Conservation (phyloP, 2,113 vertebrate species). For the Macquaria ambigua region DNA sequence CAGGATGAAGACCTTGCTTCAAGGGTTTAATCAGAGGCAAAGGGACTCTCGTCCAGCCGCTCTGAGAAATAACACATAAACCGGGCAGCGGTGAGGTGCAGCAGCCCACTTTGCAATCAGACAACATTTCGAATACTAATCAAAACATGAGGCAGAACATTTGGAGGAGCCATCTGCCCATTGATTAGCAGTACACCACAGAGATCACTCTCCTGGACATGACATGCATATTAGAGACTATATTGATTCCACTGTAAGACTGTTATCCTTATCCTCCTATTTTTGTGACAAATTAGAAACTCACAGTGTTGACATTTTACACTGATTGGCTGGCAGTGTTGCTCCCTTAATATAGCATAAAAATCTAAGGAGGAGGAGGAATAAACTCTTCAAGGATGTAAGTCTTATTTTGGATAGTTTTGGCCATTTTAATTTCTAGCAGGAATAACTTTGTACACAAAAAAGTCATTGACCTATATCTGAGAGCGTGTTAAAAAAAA, state of each 20-base stretch:
- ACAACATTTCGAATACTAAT: conserved; percentile 66
- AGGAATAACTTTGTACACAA: not conserved
- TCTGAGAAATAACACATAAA: conserved; percentile 50
- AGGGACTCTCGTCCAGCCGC: conserved; percentile 54
- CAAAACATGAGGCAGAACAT: conserved; percentile 50
- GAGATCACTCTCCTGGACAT: conserved; percentile 49
- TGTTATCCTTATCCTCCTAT: not conserved
- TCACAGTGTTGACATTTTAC: conserved; percentile 8
- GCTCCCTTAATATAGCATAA: not conserved
- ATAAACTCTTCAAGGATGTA: not conserved
- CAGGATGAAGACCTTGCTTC: conserved; percentile 64
- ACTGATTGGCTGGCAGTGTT: conserved; percentile 10
- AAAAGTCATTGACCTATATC: not conserved
- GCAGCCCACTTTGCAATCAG: conserved; percentile 66
- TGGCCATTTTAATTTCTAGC: not conserved
- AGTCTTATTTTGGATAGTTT: not conserved
- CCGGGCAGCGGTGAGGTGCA: conserved; percentile 22
- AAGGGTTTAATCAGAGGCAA: conserved; percentile 71
- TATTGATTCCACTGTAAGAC: conserved; percentile 40
- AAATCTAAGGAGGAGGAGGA: not conserved
- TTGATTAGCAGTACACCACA: conserved; percentile 63
- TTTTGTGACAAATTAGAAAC: not conserved
- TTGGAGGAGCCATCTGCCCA: conserved; percentile 63
- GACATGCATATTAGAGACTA: conserved; percentile 42
- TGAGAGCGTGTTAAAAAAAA: not conserved